Conservation (phyloP, 53 echinoderm and acorn worm genomes). For the Arbacia lixula region DNA sequence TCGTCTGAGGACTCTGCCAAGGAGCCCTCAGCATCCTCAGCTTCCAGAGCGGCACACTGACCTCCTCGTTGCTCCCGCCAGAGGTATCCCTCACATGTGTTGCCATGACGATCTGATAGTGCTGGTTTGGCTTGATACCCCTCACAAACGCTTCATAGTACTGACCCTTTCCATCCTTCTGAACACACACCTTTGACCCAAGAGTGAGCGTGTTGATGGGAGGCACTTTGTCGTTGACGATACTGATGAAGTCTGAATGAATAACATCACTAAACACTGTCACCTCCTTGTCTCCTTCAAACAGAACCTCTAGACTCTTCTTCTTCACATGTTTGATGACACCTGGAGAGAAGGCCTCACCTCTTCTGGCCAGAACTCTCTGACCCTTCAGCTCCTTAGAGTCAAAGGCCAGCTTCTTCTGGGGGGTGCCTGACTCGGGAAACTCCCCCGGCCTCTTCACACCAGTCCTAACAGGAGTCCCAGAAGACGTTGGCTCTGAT, state of each 20-base stretch:
- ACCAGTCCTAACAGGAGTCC: slow-evolving; percentile 27
- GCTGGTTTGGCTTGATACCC: slow-evolving; percentile 56
- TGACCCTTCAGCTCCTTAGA: slow-evolving; percentile 75
- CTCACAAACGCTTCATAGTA: slow-evolving; percentile 71
- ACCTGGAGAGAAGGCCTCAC: slow-evolving; percentile 72
- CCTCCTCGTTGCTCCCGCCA: slow-evolving; percentile 32
- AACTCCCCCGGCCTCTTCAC: slow-evolving; percentile 60
- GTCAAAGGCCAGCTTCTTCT: slow-evolving; percentile 81
- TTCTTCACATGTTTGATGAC: slow-evolving; percentile 76
- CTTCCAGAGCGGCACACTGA: slow-evolving; percentile 80
- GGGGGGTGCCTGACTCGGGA: slow-evolving; percentile 78
- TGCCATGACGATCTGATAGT: slow-evolving; percentile 60
- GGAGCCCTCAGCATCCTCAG: slow-evolving; percentile 78
- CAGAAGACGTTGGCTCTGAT: not conserved
- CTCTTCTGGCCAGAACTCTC: slow-evolving; percentile 77
- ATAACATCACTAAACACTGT: slow-evolving; percentile 66
- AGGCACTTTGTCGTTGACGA: slow-evolving; percentile 84
- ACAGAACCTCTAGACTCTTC: slow-evolving; percentile 73
- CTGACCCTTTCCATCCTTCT: slow-evolving; percentile 65
- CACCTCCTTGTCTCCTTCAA: slow-evolving; percentile 65
- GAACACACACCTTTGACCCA: slow-evolving; percentile 82
- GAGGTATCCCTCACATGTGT: not conserved
- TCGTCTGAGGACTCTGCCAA: slow-evolving; percentile 65
- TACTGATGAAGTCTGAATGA: slow-evolving; percentile 51
- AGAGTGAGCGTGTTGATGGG: slow-evolving; percentile 66